These are phyloP conservation scores for Arion vulgaris DNA, from an alignment of 1,140 invertebrate genomes.

Conservation along the genomic window DNA sequence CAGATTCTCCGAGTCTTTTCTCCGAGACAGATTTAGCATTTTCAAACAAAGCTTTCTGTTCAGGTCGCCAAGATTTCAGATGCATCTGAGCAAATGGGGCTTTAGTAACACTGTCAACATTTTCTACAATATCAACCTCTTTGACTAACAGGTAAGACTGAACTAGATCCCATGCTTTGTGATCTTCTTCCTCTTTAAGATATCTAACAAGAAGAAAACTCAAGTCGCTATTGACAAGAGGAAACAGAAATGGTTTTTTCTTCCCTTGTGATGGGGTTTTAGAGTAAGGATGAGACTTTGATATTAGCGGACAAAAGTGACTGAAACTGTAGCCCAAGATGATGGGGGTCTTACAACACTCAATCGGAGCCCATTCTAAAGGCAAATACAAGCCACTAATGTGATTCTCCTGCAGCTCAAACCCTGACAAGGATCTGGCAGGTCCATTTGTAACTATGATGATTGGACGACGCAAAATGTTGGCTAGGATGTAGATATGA, in stretches of 20 bases:
- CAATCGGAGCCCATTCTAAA: conserved; percentile 79
- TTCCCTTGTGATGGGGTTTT: background rate
- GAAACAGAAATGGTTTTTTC: conserved; percentile 45
- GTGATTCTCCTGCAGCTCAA: conserved; percentile 71
- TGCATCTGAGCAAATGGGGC: background rate
- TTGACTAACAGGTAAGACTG: conserved; percentile 58
- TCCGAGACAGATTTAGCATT: background rate
- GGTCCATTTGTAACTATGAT: conserved; percentile 86
- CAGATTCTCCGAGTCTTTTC: background rate
- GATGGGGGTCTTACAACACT: conserved; percentile 76
- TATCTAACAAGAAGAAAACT: conserved; percentile 55
- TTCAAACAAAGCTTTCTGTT: background rate
- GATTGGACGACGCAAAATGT: conserved; percentile 86
- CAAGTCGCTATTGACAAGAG: conserved; percentile 55
- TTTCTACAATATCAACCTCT: conserved; percentile 51
- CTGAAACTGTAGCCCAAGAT: conserved; percentile 87
- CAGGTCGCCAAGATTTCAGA: background rate
- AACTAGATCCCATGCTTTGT: conserved; percentile 49
- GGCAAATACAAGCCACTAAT: conserved; percentile 90
- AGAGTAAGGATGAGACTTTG: conserved; percentile 41
- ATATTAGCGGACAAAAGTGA: conserved; percentile 85
- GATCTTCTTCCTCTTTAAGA: conserved; percentile 59
- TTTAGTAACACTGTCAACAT: background rate
- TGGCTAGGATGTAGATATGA: conserved; percentile 87
- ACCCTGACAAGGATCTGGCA: conserved; percentile 74